These are phyloP conservation scores for Cichladusa arquata DNA, from an alignment of 2,113 vertebrate genomes.

Conservation along the genomic window DNA sequence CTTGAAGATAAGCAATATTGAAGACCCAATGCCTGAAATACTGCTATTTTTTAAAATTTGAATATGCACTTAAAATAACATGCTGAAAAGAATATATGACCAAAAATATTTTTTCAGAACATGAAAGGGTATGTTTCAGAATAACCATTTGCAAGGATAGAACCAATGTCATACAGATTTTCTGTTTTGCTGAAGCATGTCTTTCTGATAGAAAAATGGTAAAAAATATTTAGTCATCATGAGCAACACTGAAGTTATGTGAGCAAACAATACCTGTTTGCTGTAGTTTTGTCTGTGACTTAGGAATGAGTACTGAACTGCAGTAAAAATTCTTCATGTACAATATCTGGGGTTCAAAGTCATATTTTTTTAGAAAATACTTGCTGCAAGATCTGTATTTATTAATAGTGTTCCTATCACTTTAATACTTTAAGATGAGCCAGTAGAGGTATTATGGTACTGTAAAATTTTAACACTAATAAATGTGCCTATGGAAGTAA, in stretches of 20 bases:
- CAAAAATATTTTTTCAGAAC: not conserved
- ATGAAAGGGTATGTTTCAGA: not conserved
- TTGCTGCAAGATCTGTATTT: slow-evolving; percentile 33
- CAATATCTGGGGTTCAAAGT: slow-evolving; percentile 37
- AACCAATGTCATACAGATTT: not conserved
- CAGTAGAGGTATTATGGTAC: slow-evolving; percentile 66
- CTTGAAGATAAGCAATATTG: not conserved
- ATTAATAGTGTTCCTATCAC: slow-evolving; percentile 62
- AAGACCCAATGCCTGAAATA: not conserved
- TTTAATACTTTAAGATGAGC: slow-evolving; percentile 69
- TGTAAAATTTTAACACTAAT: slow-evolving; percentile 74
- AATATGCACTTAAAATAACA: not conserved
- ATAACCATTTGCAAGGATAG: not conserved
- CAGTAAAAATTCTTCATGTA: not conserved
- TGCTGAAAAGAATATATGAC: not conserved
- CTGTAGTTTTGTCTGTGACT: not conserved
- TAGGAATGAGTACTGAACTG: not conserved
- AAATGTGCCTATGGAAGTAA: slow-evolving; percentile 72
- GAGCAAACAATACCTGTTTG: not conserved
- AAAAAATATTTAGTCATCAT: not conserved
- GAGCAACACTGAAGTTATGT: not conserved
- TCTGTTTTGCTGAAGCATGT: not conserved
- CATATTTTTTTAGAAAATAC: slow-evolving; percentile 44
- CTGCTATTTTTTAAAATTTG: not conserved
- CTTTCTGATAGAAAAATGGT: not conserved